Percentiles rank a stretch among this genome's conserved stretches.
Evolutionary conservation across 2,888 invertebrate genomes (phyloP).

Genomic region (Agrochola lychnidis): DNA sequence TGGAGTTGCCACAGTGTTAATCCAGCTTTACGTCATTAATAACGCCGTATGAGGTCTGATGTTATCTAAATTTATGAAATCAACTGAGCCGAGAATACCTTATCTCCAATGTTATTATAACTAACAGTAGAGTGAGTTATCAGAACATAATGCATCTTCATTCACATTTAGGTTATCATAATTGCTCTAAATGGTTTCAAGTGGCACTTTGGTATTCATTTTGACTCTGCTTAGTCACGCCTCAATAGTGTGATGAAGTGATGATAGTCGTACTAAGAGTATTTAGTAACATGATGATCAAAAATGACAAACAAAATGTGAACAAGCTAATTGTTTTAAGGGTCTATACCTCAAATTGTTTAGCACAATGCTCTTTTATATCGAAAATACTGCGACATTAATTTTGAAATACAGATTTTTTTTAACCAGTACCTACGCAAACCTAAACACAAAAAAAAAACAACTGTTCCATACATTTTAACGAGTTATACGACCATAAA

Average conservation of each 20-base stretch:
- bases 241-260: slow-evolving; percentile 17
- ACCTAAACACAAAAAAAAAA: no score
- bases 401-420: no score
- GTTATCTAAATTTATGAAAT: slow-evolving; percentile 27
- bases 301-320: not conserved
- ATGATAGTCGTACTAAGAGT: not conserved
- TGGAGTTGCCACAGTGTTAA: not conserved
- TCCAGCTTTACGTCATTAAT: not conserved
- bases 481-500: no score
- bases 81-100: slow-evolving; percentile 20
- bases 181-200: slow-evolving; percentile 44
- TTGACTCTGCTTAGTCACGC: slow-evolving; percentile 35
- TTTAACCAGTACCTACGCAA: no score
- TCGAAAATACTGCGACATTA: no score
- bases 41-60: slow-evolving; percentile 2
- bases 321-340: no score
- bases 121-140: slow-evolving; percentile 36
- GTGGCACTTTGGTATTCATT: slow-evolving; percentile 35
- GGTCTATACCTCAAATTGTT: no score
- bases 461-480: no score
- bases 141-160: slow-evolving; percentile 36
- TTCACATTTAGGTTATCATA: slow-evolving; percentile 52
- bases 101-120: slow-evolving; percentile 46
- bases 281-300: not conserved
- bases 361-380: no score